A percentile compares a stretch with the other conserved stretches of the same genome.
Conservation (phyloP, 2,888 invertebrate genomes). For the Plagodis pulveraria region DNA sequence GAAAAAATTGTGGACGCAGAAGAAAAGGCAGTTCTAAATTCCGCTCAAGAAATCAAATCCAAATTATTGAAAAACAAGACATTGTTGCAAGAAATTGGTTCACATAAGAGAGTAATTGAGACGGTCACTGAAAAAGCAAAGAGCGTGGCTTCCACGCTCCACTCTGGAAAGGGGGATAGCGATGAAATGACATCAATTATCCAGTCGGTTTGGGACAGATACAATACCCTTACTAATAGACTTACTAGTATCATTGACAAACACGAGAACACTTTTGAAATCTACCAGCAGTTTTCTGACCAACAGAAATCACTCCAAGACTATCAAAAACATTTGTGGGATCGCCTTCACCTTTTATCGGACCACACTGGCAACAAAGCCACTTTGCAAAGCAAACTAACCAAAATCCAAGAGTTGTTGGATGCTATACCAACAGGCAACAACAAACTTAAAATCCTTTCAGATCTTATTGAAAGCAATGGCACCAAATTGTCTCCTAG, state of each 20-base stretch:
- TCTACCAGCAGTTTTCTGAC: slow-evolving; percentile 94
- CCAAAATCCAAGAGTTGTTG: slow-evolving; percentile 92
- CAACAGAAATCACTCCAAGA: slow-evolving; percentile 94
- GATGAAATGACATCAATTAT: slow-evolving; percentile 89
- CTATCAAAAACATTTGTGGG: slow-evolving; percentile 96
- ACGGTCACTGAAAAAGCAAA: slow-evolving; percentile 95
- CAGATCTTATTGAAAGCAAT: slow-evolving; percentile 89
- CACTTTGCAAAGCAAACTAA: slow-evolving; percentile 91
- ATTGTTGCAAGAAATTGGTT: slow-evolving; percentile 93
- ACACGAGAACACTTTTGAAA: slow-evolving; percentile 90
- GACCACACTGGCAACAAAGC: slow-evolving; percentile 95
- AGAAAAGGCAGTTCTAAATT: slow-evolving; percentile 89
- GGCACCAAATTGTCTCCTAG: slow-evolving; percentile 90
- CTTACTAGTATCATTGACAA: slow-evolving; percentile 88
- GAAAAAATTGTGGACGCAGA: slow-evolving; percentile 91
- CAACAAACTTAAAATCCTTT: slow-evolving; percentile 90
- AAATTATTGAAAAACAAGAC: slow-evolving; percentile 94
- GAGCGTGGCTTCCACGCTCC: slow-evolving; percentile 85
- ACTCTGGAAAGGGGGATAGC: slow-evolving; percentile 82
- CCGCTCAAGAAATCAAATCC: slow-evolving; percentile 93
- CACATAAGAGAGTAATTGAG: slow-evolving; percentile 96
- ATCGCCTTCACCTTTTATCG: slow-evolving; percentile 91
- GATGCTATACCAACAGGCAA: slow-evolving; percentile 91
- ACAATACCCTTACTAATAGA: slow-evolving; percentile 88
- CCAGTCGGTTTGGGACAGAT: slow-evolving; percentile 90